Conservation (phyloP, 2,888 invertebrate genomes). For the Sthenelais limicola region DNA sequence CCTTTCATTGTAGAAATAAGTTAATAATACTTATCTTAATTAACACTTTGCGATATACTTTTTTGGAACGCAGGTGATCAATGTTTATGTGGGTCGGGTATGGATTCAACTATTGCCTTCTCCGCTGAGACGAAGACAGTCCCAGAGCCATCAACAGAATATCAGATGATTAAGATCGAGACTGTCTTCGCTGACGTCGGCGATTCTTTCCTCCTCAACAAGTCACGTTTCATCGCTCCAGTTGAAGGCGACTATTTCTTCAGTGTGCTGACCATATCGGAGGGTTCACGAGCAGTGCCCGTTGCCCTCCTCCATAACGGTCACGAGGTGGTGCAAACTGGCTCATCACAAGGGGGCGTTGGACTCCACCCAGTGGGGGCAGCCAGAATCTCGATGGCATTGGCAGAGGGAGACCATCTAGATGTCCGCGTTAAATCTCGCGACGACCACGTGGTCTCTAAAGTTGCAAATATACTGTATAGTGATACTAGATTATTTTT, state of each 20-base stretch:
- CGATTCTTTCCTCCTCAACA: not conserved
- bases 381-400: not conserved
- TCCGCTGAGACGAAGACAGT: slow-evolving; percentile 10
- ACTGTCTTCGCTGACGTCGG: slow-evolving; percentile 24
- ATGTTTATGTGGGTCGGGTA: too few relatives aligned
- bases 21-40: too few relatives aligned
- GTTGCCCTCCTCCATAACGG: slow-evolving; percentile 18
- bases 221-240: slow-evolving; percentile 2
- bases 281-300: slow-evolving; percentile 1
- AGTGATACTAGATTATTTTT: not conserved
- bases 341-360: not conserved
- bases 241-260: slow-evolving; percentile 2
- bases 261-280: slow-evolving; percentile 3
- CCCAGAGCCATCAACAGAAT: not conserved
- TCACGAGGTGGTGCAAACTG: slow-evolving; percentile 25
- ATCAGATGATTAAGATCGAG: not conserved
- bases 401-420: slow-evolving; percentile 9
- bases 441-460: slow-evolving; percentile 1
- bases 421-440: slow-evolving; percentile 11
- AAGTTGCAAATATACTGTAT: not conserved
- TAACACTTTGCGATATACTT: too few relatives aligned
- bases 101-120: slow-evolving; percentile 3
- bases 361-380: slow-evolving; percentile 11
- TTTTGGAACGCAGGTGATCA: too few relatives aligned
- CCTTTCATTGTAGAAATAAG: too few relatives aligned